Base-by-base conservation (phyloP, 2,888 invertebrate species). In the Cancer borealis region DNA sequence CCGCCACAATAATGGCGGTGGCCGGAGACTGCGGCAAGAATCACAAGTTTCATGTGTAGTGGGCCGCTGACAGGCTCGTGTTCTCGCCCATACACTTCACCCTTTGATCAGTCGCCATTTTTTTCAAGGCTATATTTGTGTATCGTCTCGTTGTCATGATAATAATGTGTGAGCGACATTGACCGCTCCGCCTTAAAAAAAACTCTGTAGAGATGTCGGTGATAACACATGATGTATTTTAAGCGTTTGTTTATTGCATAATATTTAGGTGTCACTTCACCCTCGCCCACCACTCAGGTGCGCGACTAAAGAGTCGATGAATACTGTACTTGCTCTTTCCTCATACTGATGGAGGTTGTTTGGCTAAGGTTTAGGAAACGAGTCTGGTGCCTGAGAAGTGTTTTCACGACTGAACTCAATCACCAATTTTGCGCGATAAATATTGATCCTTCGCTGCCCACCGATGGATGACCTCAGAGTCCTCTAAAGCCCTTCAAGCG, bases 341-440 rank as follows among this genome's bases (percentile, higher is more conserved):
- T 84, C 84, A 30, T 30, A 17, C 39, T 84, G 84, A 84, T 84
- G 84, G 10, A 30, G 30, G 84, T 84, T 84, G 84, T 84, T 84
- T 84, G 84, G 84, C 84, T 8, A 60, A 60, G 54, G 90, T 54
- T 49, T 54, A 54, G 60, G 90, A 90, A 49, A 46, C n/a, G 14
- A 26, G 17, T 3, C 47, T 88, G n/a, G 92, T 49, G 92, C 87
- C 45, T 30, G 54, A 39, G 54, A 87, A 39, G 92, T 84, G 92
- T 84, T 84, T 84, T 84, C 91, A 73, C 26, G 89, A 49, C 73
- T 21, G 89, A 88, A 49, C 93, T 89, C 89, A 60, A 47, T 73
- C 93, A 93, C 73, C 89, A 93, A 88, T 89, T 89, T 93, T 88
- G 79, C 46, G 46, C 87, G 91, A 91, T 91, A 93, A 89, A 88